Base-by-base conservation (phyloP, 2,113 vertebrate species). In the Ammodramus savannarum region DNA sequence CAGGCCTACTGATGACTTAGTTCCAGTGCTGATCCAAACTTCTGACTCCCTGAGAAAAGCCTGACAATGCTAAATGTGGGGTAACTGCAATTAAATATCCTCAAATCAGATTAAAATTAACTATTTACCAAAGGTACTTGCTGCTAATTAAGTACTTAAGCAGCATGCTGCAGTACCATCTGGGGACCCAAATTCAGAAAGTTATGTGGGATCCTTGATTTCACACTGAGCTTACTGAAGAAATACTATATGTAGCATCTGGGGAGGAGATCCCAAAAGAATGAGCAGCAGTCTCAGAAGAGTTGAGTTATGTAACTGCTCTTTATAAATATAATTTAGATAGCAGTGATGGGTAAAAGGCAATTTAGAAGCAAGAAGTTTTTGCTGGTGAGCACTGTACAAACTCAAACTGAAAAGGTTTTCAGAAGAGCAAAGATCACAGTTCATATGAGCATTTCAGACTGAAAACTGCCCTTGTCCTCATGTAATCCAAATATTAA, bases 101-200 rank as follows among this genome's bases (percentile, higher is more conserved):
- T 75, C 83, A 92, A 65, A 90, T 81, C 65, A 91, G 58, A 78
- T 91, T 81, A 88, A 91, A 90, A 83, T 77, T n/a, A 85, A 69
- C 69, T 77, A 1, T 91, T 87, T 95, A 89, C 75, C 32, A 51
- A 89, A 94, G 51, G 8, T 43, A 29, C 75, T 90, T 81, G 39
- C 58, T 85, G 41, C 32, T 97, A 46, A 77, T 72, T 72, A 69
- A 85, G 61, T 63, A 68, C 16, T 46, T 84, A 76, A 88, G 43
- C 62, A 84, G 39, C 39, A 25, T 7, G 4, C 48, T 80, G 46
- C 51, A 38, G 13, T 49, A 44, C 83, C 73, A 57, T 78, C 71
- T 90, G 84, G 77, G 68, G 86, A 51, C 26, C 41, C 61, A 34
- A 83, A 80, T 78, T 85, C 73, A 48, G 32, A 43, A 75, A 51